Percentiles rank a stretch among this genome's conserved stretches.
phyloP scores from a whole-genome alignment of 1,140 invertebrate species.

The Chironomus striatipennis region DNA sequence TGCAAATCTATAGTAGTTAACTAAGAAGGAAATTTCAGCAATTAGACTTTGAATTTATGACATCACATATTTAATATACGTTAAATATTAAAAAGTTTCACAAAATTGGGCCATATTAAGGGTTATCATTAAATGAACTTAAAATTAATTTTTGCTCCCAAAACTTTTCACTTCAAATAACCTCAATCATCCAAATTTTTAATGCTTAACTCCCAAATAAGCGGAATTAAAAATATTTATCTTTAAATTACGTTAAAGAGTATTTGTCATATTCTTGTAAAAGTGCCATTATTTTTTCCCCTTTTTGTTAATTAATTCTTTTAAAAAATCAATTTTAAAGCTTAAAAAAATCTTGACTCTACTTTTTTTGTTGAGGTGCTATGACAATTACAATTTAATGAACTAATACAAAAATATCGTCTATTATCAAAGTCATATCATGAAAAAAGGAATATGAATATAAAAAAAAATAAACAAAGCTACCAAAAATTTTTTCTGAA shows the following conservation, averaged over 20 bases:
- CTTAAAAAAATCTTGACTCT: background rate
- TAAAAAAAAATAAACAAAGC: background rate
- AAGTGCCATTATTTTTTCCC: conserved; percentile 15
- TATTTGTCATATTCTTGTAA: background rate
- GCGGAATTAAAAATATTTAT: background rate
- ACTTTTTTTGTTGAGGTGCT: background rate
- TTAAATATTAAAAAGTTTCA: too few relatives aligned
- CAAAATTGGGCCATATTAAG: too few relatives aligned
- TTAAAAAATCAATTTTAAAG: too few relatives aligned
- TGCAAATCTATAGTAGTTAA: too few relatives aligned
- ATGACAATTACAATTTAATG: conserved; percentile 9
- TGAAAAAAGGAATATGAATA: background rate
- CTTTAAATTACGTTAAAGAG: background rate
- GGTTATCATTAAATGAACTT: too few relatives aligned
- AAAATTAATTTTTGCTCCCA: too few relatives aligned
- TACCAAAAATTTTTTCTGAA: conserved; percentile 13
- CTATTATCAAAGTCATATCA: conserved; percentile 23
- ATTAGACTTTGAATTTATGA: too few relatives aligned
- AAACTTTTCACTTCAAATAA: too few relatives aligned
- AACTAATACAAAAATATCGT: conserved; percentile 17
- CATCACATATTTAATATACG: too few relatives aligned
- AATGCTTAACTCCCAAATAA: too few relatives aligned
- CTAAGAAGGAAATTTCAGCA: too few relatives aligned
- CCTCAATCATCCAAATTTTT: too few relatives aligned
- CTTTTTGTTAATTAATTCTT: background rate